phyloP scores from a whole-genome alignment of 2,888 invertebrate species.

The Trissolcus brochymenae region DNA sequence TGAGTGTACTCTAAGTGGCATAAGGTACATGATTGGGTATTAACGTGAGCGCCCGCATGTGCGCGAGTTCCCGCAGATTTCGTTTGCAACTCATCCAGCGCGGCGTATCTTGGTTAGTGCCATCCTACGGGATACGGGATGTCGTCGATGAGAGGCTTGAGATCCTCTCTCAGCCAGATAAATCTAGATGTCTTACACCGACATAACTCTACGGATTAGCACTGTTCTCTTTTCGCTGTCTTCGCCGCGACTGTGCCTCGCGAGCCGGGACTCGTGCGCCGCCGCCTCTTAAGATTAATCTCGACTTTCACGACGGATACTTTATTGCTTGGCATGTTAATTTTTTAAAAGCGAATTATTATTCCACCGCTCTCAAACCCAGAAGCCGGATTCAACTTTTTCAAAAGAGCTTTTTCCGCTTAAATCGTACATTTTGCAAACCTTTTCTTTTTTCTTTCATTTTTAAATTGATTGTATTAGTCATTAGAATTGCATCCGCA shows the following conservation, averaged over 20 bases:
- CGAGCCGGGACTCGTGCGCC: conserved; percentile 36
- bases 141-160: conserved; percentile 45
- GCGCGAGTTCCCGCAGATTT: conserved; percentile 52
- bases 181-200: conserved; percentile 74
- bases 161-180: conserved; percentile 72
- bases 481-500: too few relatives aligned
- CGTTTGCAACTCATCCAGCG: conserved; percentile 20
- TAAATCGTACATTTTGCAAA: conserved; percentile 15
- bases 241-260: conserved; percentile 38
- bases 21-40: conserved; percentile 69
- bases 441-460: background rate
- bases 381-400: conserved; percentile 37
- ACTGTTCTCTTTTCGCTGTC: conserved; percentile 63
- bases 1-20: conserved; percentile 63
- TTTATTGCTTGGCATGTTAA: conserved; percentile 55
- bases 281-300: conserved; percentile 53
- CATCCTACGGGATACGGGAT: conserved; percentile 59
- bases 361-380: conserved; percentile 33
- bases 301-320: conserved; percentile 45
- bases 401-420: conserved; percentile 8
- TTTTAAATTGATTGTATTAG: background rate
- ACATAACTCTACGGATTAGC: conserved; percentile 75
- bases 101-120: conserved; percentile 46
- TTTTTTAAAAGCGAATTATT: conserved; percentile 55
- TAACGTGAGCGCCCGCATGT: conserved; percentile 61